Evolutionary conservation across 1,140 invertebrate species (phyloP).

Genomic region (Marisa cornuarietis): DNA sequence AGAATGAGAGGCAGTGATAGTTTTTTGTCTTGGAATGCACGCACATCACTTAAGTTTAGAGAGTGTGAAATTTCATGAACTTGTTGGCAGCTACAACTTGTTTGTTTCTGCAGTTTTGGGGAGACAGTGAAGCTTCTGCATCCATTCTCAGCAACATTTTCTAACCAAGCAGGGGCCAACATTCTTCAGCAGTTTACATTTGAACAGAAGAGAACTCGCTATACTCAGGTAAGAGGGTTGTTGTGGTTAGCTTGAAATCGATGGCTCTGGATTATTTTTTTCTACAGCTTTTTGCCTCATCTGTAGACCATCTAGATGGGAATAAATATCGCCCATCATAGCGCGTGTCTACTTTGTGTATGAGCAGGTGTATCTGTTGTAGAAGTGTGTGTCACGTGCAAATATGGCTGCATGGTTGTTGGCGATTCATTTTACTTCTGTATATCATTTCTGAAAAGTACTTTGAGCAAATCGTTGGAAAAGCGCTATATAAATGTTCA

Average conservation of each 20-base stretch:
- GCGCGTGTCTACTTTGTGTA: too few species aligned
- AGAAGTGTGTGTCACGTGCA: too few species aligned
- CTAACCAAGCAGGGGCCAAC: constrained; percentile 79
- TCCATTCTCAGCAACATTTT: constrained; percentile 86
- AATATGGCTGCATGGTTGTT: too few species aligned
- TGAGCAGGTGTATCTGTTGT: too few species aligned
- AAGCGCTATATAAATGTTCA: too few species aligned
- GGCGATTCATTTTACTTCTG: too few species aligned
- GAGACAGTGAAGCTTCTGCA: constrained; percentile 85
- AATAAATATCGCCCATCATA: too few species aligned
- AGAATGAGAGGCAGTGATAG: not conserved
- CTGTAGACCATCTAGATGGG: too few species aligned
- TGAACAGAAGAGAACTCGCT: constrained; percentile 68
- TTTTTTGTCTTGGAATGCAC: not conserved
- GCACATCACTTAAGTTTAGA: not conserved
- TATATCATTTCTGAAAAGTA: too few species aligned
- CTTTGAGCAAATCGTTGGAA: too few species aligned
- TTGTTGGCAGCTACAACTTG: not conserved
- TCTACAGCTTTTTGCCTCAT: too few species aligned
- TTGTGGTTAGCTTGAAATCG: not conserved
- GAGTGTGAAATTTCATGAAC: not conserved
- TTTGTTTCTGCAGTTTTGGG: constrained; percentile 74
- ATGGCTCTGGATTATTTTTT: too few species aligned
- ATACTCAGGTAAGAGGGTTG: constrained; percentile 54
- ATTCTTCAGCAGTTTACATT: constrained; percentile 67